Percentiles rank a stretch among this genome's conserved stretches.
Conservation (phyloP, 2,113 vertebrate genomes). For the Pungitius pungitius region DNA sequence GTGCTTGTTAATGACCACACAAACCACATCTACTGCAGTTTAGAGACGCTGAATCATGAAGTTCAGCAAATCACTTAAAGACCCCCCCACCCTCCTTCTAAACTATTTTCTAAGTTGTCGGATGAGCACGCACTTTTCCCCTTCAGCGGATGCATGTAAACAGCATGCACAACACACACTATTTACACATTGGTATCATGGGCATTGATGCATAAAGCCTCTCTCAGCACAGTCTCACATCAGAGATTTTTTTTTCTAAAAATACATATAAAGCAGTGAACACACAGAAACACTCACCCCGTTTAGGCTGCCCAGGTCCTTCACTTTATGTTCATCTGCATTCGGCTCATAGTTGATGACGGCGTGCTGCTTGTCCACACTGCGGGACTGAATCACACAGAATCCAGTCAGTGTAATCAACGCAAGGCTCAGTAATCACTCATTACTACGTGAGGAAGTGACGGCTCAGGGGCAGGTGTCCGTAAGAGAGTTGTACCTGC, state of each 20-base stretch:
- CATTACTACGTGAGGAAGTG: not conserved
- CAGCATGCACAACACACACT: not conserved
- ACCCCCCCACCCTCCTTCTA: not conserved
- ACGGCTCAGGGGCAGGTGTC: not conserved
- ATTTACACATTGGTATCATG: not conserved
- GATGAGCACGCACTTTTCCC: not conserved
- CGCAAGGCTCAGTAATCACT: conserved; percentile 13
- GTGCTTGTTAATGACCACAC: not conserved
- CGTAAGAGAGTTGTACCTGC: conserved; percentile 82
- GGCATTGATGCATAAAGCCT: not conserved
- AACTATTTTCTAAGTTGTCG: not conserved
- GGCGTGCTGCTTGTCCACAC: conserved; percentile 96
- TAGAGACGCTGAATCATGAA: not conserved
- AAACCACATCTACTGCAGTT: not conserved
- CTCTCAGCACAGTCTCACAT: not conserved
- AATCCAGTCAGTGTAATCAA: conserved; percentile 50
- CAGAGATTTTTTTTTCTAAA: not conserved
- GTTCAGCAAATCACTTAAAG: not conserved
- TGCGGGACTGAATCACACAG: conserved; percentile 87
- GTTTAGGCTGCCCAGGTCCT: conserved; percentile 94
- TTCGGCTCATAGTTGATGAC: conserved; percentile 96
- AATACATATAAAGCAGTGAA: not conserved
- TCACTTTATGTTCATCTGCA: conserved; percentile 92
- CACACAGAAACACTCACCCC: conserved; percentile 85
- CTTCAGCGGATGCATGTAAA: not conserved